Evolutionary conservation across 1,140 invertebrate species (phyloP).

Genomic region (Nomia melanderi): DNA sequence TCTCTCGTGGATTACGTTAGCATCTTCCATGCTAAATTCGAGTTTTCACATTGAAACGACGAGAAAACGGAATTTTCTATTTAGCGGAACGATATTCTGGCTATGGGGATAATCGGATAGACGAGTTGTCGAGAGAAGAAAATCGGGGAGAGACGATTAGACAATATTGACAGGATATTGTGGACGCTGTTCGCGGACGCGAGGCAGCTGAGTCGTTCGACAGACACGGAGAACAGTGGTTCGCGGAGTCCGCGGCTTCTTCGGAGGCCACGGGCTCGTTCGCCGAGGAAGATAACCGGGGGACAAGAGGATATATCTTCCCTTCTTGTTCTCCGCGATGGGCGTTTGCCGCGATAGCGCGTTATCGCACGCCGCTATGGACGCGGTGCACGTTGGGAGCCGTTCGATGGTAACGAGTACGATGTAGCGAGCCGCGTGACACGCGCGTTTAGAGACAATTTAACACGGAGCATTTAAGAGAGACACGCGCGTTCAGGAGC

Average conservation of each 20-base stretch:
- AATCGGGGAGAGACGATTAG: background rate
- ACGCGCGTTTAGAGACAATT: conserved; percentile 11
- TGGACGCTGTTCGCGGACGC: background rate
- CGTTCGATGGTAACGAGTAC: conserved; percentile 24
- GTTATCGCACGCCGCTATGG: conserved; percentile 19
- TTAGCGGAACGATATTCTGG: background rate
- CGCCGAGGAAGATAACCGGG: background rate
- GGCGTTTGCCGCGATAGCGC: conserved; percentile 14
- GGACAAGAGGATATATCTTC: conserved; percentile 17
- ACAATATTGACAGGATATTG: conserved; percentile 1
- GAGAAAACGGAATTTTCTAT: background rate
- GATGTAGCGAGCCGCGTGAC: conserved; percentile 12
- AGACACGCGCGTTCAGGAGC: conserved; percentile 30
- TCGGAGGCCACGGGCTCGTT: too few relatives aligned
- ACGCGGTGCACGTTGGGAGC: background rate
- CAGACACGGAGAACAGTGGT: too few relatives aligned
- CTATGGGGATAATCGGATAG: background rate
- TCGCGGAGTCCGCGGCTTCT: background rate
- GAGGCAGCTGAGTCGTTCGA: background rate
- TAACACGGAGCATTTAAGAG: background rate
- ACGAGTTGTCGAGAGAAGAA: background rate
- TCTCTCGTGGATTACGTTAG: too few relatives aligned
- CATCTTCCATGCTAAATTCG: background rate
- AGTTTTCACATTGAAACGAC: conserved; percentile 6
- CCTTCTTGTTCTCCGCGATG: conserved; percentile 14